These are phyloP conservation scores for Chionomys nivalis DNA, from an alignment of 2,113 vertebrate species.

Conservation along the genomic window DNA sequence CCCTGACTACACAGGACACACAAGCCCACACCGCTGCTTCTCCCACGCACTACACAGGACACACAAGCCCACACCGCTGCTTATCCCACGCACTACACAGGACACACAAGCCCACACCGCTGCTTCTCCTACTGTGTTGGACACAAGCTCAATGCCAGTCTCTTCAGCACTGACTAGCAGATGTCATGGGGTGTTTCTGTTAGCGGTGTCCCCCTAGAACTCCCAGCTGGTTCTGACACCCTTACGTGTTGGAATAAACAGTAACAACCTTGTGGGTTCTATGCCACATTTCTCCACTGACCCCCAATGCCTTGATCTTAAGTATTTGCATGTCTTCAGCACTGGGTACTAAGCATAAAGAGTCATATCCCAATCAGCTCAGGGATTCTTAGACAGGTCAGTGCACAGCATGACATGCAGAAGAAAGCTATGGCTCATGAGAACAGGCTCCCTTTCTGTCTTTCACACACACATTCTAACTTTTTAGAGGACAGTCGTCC, in stretches of 20 bases:
- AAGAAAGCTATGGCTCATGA: not conserved
- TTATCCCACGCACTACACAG: no score
- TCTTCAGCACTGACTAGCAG: not conserved
- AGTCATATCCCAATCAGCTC: not conserved
- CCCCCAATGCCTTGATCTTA: not conserved
- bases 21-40: no score
- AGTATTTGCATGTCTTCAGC: not conserved
- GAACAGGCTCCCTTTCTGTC: not conserved
- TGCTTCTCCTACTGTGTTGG: not conserved
- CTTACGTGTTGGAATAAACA: not conserved
- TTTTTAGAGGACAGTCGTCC: not conserved
- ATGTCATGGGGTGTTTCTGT: not conserved
- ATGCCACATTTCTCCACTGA: not conserved
- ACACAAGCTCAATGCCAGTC: rapidly evolving
- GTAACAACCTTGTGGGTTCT: not conserved
- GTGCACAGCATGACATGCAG: not conserved
- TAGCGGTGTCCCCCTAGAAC: not conserved
- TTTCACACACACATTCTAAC: not conserved
- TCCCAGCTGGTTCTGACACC: not conserved
- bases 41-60: no score
- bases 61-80: no score
- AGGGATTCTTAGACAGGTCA: not conserved
- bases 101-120: no score
- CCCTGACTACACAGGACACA: no score
- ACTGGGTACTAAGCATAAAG: not conserved